phyloP scores from a whole-genome alignment of 2,113 vertebrate genomes.

The Dendrocopos noguchii region DNA sequence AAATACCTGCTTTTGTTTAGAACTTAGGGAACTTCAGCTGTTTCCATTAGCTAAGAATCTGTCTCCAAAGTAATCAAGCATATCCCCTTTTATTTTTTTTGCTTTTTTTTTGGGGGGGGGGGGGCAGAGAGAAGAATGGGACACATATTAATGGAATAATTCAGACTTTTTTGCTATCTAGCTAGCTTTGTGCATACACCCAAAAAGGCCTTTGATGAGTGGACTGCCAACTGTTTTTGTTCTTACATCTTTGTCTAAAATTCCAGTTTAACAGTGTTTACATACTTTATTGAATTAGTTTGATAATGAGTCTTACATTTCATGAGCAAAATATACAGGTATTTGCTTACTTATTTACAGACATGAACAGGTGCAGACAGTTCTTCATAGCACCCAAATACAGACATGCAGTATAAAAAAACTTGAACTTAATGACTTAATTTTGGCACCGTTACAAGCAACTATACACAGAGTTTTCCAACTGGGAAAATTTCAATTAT shows the following conservation, averaged over 20 bases:
- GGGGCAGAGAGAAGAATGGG: background rate
- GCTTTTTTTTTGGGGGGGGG: background rate
- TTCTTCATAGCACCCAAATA: background rate
- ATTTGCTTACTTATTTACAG: background rate
- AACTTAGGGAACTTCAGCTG: background rate
- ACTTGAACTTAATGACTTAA: background rate
- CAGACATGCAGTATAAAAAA: background rate
- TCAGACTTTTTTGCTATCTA: background rate
- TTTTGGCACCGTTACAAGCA: background rate
- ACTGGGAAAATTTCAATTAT: slow-evolving; percentile 1
- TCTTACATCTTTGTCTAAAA: slow-evolving; percentile 32
- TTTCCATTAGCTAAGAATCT: background rate
- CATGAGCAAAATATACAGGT: accelerated
- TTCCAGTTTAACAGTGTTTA: slow-evolving; percentile 25
- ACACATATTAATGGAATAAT: background rate
- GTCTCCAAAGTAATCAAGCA: background rate
- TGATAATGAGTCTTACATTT: background rate
- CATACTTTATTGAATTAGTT: slow-evolving; percentile 37
- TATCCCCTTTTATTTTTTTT: background rate
- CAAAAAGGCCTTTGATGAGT: slow-evolving; percentile 38
- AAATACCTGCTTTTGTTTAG: background rate
- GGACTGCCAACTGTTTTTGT: slow-evolving; percentile 21
- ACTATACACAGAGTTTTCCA: background rate
- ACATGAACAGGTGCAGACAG: background rate
- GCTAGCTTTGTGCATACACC: background rate